phyloP scores from a whole-genome alignment of 2,113 vertebrate species.

The Percopsis transmontana region DNA sequence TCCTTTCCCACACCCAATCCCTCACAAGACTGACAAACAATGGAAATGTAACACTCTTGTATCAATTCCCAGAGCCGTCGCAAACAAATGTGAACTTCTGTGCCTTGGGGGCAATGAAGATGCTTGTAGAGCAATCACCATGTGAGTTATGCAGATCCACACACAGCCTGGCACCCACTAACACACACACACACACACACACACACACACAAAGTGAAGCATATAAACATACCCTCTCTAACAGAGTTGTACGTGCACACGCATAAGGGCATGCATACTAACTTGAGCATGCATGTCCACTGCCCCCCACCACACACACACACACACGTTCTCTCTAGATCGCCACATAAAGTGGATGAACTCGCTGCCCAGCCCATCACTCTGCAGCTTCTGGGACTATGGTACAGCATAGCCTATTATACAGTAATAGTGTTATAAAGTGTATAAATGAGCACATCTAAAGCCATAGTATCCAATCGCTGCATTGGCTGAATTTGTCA shows the following conservation, averaged over 20 bases:
- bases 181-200: not conserved
- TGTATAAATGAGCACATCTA: not conserved
- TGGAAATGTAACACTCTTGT: slow-evolving; percentile 23
- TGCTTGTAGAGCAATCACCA: slow-evolving; percentile 29
- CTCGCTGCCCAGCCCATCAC: no score
- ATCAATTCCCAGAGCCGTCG: slow-evolving; percentile 18
- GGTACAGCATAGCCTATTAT: not conserved
- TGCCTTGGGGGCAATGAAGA: slow-evolving; percentile 23
- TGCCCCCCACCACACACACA: not conserved
- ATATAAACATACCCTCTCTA: not conserved
- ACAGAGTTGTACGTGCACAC: slow-evolving; percentile 4
- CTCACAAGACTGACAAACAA: slow-evolving; percentile 21
- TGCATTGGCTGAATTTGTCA: no score
- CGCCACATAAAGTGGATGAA: not conserved
- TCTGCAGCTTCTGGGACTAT: no score
- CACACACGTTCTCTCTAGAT: not conserved
- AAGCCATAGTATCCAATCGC: no score
- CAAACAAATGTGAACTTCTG: slow-evolving; percentile 30
- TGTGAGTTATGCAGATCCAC: slow-evolving; percentile 19
- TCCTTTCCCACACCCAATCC: not conserved
- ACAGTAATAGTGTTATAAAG: not conserved
- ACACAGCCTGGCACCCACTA: not conserved
- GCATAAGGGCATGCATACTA: not conserved
- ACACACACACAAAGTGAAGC: not conserved
- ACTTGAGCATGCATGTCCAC: not conserved